Evolutionary conservation across 2,113 vertebrate species (phyloP), one percentile per base, ranked within the genome.

Genomic region (Petroica traversi): DNA sequence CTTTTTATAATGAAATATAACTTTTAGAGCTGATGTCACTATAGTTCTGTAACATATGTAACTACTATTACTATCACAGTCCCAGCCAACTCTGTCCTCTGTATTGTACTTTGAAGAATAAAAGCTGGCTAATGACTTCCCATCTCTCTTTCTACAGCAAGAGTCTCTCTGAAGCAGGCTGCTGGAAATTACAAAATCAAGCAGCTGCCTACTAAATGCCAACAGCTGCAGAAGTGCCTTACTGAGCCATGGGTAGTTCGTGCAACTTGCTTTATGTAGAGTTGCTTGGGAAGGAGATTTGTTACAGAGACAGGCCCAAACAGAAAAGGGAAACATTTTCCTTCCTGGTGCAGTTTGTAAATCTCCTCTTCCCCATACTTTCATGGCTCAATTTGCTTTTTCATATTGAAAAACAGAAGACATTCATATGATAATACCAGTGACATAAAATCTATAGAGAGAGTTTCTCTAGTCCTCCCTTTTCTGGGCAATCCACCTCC

Each of bases 141-240:
- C 43, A 29, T 45, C 76, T 82, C 64, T 92, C 77, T 80, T 85
- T 88, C 57, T 85, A 61, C 43, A 90, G 46, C 68, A 88, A 77
- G 36, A 94, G 19, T 69, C 41, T 46, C 55, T 85, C 76, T 71
- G 69, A 74, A 92, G 54, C 52, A 89, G 49, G 25, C 81, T 93
- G 81, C 41, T 88, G 58, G 54, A 94, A 96, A 88, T 93, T 46
- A 63, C 7, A 85, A 96, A 89, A 90, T 90, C 78, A 88, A 83
- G 89, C 95, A 95, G 93, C 89, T 94, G 92, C 85, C 55, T 85
- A 20, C 68, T 95, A 83, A 96, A 94, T 80, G 38, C n/a, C 55
- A 88, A 76, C 95, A 96, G 95, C 92, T 96, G 95, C 92, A 90
- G 59, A 80, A 93, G 34, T 2, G 49, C 46, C 74, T 88, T 80